These are phyloP conservation scores for Terrapene triunguis DNA, from an alignment of 2,113 vertebrate species.

Conservation along the genomic window DNA sequence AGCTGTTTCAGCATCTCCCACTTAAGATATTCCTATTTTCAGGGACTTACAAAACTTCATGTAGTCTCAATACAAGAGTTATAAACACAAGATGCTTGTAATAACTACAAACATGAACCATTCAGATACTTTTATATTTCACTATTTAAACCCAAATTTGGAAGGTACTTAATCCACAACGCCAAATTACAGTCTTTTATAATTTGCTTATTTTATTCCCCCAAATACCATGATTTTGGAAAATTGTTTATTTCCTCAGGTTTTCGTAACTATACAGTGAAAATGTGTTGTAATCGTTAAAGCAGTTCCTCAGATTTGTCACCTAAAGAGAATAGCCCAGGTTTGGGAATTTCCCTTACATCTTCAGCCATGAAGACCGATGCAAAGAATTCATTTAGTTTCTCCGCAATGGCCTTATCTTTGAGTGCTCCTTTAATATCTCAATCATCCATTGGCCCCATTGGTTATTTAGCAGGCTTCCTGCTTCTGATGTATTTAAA, in stretches of 20 bases:
- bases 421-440: too few species aligned
- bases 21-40: not conserved
- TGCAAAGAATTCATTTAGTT: too few species aligned
- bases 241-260: not conserved
- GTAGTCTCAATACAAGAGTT: not conserved
- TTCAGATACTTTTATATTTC: not conserved
- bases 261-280: not conserved
- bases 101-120: not conserved
- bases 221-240: not conserved
- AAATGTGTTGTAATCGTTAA: not conserved
- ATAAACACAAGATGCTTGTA: not conserved
- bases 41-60: not conserved
- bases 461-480: too few species aligned
- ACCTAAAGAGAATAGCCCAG: too few species aligned
- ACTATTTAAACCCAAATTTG: not conserved
- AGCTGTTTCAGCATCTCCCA: not conserved
- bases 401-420: too few species aligned
- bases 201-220: accelerated
- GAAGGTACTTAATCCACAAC: not conserved
- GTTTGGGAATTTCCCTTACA: too few species aligned
- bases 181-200: not conserved
- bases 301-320: too few species aligned
- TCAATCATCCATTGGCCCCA: too few species aligned
- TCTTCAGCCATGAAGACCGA: too few species aligned
- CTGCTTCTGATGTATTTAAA: too few species aligned